Conservation (phyloP, 2,113 vertebrate species). For the Tragulus kanchil region DNA sequence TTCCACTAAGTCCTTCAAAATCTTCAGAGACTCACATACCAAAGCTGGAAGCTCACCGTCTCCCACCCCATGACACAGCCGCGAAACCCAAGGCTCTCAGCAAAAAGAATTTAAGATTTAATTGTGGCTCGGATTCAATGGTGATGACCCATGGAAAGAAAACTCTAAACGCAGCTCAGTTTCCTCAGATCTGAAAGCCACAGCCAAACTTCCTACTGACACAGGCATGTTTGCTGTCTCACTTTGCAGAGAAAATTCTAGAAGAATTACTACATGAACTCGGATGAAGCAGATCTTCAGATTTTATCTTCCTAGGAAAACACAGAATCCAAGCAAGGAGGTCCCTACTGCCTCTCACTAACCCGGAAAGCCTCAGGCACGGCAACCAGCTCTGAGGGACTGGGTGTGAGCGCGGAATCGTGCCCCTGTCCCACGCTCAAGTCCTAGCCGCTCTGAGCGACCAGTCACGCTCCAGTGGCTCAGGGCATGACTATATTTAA, state of each 20-base stretch:
- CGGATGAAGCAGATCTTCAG: not conserved
- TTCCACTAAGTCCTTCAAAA: constrained; percentile 49
- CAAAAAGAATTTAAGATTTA: not conserved
- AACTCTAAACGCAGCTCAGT: not conserved
- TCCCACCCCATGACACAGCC: not conserved
- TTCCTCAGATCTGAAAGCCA: not conserved
- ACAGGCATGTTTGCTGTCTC: not conserved
- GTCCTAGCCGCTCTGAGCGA: too few species aligned
- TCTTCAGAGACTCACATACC: constrained; percentile 57
- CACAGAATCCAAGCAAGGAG: not conserved
- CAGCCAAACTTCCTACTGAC: not conserved
- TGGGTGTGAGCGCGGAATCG: not conserved
- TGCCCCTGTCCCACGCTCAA: too few species aligned
- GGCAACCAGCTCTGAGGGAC: not conserved
- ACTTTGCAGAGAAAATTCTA: not conserved
- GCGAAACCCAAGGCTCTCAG: constrained; percentile 53
- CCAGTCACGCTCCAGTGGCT: not conserved
- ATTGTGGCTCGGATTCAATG: not conserved
- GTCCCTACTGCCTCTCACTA: not conserved
- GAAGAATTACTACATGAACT: not conserved
- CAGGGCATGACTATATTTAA: not conserved
- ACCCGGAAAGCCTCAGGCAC: not conserved
- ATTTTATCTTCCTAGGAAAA: not conserved
- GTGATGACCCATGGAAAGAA: not conserved
- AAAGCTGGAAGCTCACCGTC: constrained; percentile 49